Base-by-base conservation (phyloP, 1,140 invertebrate species). In the Zelostemma sp. region DNA sequence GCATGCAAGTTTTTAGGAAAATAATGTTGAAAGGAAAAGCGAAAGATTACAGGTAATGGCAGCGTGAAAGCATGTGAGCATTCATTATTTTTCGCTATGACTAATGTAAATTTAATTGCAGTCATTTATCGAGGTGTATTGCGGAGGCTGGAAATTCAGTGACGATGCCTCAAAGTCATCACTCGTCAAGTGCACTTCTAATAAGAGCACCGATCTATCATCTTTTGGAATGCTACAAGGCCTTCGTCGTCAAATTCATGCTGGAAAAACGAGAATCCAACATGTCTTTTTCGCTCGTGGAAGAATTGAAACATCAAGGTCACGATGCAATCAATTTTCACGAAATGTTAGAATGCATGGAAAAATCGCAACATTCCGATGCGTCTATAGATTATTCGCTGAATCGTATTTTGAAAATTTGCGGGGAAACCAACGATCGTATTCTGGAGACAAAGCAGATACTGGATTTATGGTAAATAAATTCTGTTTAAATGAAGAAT, bases 1-100 rank as follows among this genome's bases (percentile, higher is more conserved):
- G 82, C 53, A 58, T 82, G 4, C 70, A 78, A 48, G 80, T 80
- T 47, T 73, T 78, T 19, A 74, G 75, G 38, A 83, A 82, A 70
- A 65, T 83, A 18, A 61, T 73, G 51, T 54, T 81, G 8, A 71
- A 73, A 64, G 73, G 74, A 40, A 57, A 75, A 17, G 58, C 73
- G 31, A 75, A 75, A 41, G 55, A 55, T 19, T 80, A 79, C 43
- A 76, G 68, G 76, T 75, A 25, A 17, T 17, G n/a, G n/a, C n/a
- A n/a, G n/a, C n/a, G n/a, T n/a, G n/a, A n/a, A n/a, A n/a, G n/a
- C n/a, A n/a, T n/a, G n/a, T n/a, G n/a, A n/a, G n/a, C n/a, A n/a
- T n/a, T n/a, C n/a, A n/a, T 48, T 18, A 17, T 60, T 50, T 51
- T 40, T 19, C 12, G 12, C 28, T 31, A 11, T 6, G 9, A 31